Evolutionary conservation across 2,888 invertebrate genomes (phyloP).

Genomic region (Cosmia trapezina): DNA sequence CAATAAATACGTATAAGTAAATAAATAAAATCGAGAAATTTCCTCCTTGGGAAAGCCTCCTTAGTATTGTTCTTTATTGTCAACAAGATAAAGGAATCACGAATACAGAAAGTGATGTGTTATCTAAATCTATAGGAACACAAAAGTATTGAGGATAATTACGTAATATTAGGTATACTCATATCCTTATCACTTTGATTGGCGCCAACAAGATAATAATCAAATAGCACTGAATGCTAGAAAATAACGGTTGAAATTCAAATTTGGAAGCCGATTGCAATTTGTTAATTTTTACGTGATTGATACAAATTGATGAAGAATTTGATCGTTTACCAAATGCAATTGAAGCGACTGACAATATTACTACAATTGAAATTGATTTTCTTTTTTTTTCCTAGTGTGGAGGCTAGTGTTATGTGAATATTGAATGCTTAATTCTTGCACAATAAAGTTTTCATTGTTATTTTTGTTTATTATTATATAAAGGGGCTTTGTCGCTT

Average conservation of each 20-base stretch:
- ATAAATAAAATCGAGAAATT: conserved; percentile 28
- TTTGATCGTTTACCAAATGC: too few species aligned
- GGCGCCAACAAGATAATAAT: conserved; percentile 11
- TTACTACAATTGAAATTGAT: too few species aligned
- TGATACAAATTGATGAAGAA: too few species aligned
- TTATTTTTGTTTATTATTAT: too few species aligned
- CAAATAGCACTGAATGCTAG: not conserved
- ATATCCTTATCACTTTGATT: conserved; percentile 3
- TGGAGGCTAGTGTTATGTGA: too few species aligned
- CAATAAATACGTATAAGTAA: not conserved
- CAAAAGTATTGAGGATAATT: conserved; percentile 18
- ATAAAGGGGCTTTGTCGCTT: too few species aligned
- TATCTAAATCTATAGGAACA: conserved; percentile 19
- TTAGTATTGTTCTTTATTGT: conserved; percentile 10
- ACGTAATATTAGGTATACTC: conserved; percentile 2
- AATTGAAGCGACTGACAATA: too few species aligned
- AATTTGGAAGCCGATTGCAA: conserved; percentile 1
- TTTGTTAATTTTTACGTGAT: too few species aligned
- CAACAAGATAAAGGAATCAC: conserved; percentile 21
- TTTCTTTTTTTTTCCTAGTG: too few species aligned
- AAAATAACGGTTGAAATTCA: not conserved
- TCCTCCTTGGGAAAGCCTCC: not conserved
- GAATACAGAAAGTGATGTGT: conserved; percentile 11
- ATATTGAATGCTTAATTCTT: too few species aligned
- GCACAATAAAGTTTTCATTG: too few species aligned